Evolutionary conservation across 2,888 invertebrate species (phyloP).

Genomic region (Rotaria socialis): DNA sequence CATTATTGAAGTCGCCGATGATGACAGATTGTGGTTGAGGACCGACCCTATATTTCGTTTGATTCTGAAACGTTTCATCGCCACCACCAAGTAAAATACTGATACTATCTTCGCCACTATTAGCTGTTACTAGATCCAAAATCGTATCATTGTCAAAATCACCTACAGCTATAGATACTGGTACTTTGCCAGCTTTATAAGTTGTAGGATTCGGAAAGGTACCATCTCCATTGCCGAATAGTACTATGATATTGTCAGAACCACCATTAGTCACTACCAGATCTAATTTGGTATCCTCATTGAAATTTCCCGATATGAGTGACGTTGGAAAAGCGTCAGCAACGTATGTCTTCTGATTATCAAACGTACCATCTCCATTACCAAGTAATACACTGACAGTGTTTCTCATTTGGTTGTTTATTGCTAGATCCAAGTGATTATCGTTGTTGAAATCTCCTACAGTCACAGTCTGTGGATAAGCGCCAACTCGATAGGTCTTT

Average conservation of each 20-base stretch:
- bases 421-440: neutral
- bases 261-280: neutral
- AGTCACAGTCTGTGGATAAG: neutral
- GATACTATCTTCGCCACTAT: neutral
- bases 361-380: conserved; percentile 14
- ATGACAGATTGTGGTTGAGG: neutral
- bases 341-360: neutral
- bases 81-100: neutral
- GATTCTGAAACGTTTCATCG: neutral
- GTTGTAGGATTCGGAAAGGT: neutral
- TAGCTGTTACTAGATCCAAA: neutral
- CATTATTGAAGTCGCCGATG: neutral
- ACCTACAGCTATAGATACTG: neutral
- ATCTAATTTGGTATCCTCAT: neutral
- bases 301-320: neutral
- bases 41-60: neutral
- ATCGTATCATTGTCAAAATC: neutral
- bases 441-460: neutral
- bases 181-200: neutral
- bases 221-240: neutral
- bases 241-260: neutral
- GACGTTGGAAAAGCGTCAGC: neutral
- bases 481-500: neutral
- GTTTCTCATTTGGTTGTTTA: neutral
- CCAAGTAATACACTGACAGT: neutral